These are phyloP conservation scores for Stigmatopora argus DNA, from an alignment of 2,113 vertebrate species.

Conservation along the genomic window DNA sequence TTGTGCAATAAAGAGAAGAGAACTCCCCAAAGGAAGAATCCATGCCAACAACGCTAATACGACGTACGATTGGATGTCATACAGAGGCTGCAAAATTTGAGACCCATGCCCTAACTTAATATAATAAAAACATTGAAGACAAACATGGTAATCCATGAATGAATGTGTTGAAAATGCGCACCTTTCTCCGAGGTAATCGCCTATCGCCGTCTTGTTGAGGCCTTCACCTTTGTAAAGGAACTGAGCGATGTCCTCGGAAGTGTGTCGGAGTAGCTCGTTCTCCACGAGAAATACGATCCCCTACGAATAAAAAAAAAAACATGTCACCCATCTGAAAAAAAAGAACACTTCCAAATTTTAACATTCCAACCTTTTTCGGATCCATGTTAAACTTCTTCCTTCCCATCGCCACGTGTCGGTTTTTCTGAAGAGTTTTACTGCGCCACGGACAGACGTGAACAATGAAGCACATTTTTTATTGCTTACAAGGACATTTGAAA, in stretches of 20 bases:
- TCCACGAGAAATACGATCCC: slow-evolving; percentile 86
- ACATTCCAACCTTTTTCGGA: slow-evolving; percentile 80
- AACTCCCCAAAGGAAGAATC: too few relatives aligned
- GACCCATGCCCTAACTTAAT: too few relatives aligned
- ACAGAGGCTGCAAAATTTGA: too few relatives aligned
- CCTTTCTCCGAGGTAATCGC: slow-evolving; percentile 89
- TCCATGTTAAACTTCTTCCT: slow-evolving; percentile 85
- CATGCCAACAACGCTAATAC: too few relatives aligned
- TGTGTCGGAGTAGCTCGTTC: slow-evolving; percentile 83
- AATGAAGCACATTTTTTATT: background rate
- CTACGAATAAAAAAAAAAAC: slow-evolving; percentile 48
- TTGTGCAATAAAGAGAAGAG: too few relatives aligned
- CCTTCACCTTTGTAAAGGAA: slow-evolving; percentile 92
- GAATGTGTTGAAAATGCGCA: slow-evolving; percentile 21
- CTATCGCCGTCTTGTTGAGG: slow-evolving; percentile 89
- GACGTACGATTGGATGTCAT: too few relatives aligned
- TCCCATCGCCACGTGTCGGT: slow-evolving; percentile 86
- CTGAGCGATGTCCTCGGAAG: slow-evolving; percentile 81
- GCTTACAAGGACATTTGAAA: background rate
- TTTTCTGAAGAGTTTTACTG: slow-evolving; percentile 89
- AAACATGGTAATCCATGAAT: too few relatives aligned
- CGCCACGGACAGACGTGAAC: background rate
- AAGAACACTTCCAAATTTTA: background rate
- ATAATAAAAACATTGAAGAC: too few relatives aligned
- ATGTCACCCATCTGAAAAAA: background rate